Base-by-base conservation (phyloP, 2,888 invertebrate species). In the Dorcus hopei region DNA sequence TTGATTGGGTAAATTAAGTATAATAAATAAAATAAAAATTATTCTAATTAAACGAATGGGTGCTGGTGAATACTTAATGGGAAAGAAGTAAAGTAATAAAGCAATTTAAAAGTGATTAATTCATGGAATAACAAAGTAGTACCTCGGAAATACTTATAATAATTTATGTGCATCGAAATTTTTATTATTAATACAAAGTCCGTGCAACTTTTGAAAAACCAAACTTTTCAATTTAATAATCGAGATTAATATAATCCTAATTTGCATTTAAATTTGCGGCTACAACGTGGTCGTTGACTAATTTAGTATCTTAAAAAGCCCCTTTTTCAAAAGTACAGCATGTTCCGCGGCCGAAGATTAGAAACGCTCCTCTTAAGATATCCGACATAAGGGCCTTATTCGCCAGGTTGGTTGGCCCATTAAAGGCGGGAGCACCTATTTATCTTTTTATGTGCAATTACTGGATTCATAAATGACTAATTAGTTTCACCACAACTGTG, bases 391-490 rank as follows among this genome's bases (percentile, higher is more conserved):
- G 70, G 71, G 56, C 64, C 62, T 60, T 64, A 68, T 69, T 72
- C 69, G 62, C 59, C 59, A 65, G 59, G 62, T 62, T 59, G 63
- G 60, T 59, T 62, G 51, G 67, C 68, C 73, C 74, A 75, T 76
- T 76, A 75, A 19, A 74, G 71, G 70, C 69, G 64, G 68, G 70
- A 73, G 74, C 73, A 72, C 74, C 74, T 77, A 77, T 77, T 78
- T 77, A 78, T 78, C 77, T 77, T 77, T 77, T 78, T 77, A 77
- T 75, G 76, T 72, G 76, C 76, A 77, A 78, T 77, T 78, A 77
- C 77, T 72, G 74, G 74, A 73, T 76, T 76, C 77, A 76, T 78
- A 77, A 77, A 77, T 78, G 77, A 77, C 76, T 78, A 78, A 78
- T 78, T 77, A 75, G 74, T 70, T 72, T 68, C 63, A 70, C 73